Base-by-base conservation (phyloP, 2,888 invertebrate genomes). In the Drosophila longiperda region DNA sequence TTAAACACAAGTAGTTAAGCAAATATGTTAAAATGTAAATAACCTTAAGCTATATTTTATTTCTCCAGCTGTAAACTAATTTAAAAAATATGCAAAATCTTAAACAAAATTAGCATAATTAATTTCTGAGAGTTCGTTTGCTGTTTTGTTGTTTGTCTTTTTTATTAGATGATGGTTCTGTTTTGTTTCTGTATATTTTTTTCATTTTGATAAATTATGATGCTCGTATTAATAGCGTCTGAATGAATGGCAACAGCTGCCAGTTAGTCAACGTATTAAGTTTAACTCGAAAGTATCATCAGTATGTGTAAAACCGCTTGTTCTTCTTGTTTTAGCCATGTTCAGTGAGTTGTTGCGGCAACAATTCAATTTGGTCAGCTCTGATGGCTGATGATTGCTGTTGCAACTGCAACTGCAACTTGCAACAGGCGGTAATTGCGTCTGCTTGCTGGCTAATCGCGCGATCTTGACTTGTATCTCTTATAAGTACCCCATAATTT, bases 401-500 rank as follows among this genome's bases (percentile, higher is more conserved):
- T 20, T 54, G 55, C 38, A 34, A 36, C 29, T 52, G 53, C 52
- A 33, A 33, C 52, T 53, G 20, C 53, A 36, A 54, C 17, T 52
- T 34, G 49, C 57, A 40, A 50, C 66, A 48, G 68, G 48, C 63
- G 64, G 66, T 77, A 79, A 79, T 75, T 77, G 77, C 70, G 48
- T 11, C 60, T 50, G 52, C 50, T 50, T 50, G 68, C 73, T 72
- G 71, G 73, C 66, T 86, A 83, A 85, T 89, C 89, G 77, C 36
- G 59, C 64, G 69, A 85, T 89, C 84, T 83, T 69, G 73, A 73
- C 76, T 82, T 76, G 76, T 26, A n/a, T 74, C 82, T 88, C 87
- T 89, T 85, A 74, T 87, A 89, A 89, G 89, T 85, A 77, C 75
- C 64, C 77, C 75, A 77, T 77, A 89, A 85, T 85, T 85, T 85